phyloP scores from a whole-genome alignment of 2,113 vertebrate genomes.

The Callaeas wilsoni region DNA sequence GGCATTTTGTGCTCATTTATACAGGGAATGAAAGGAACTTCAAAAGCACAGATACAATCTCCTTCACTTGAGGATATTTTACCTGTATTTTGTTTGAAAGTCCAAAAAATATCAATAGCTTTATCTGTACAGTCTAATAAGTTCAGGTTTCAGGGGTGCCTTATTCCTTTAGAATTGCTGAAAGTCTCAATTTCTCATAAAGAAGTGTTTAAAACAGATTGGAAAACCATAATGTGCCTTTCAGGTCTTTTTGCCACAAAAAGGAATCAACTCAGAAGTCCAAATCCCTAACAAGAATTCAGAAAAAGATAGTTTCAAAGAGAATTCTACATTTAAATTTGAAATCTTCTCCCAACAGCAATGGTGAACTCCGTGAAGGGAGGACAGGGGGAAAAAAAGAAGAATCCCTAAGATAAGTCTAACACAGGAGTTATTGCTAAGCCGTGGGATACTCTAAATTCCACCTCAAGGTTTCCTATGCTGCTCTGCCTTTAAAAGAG shows the following conservation, averaged over 20 bases:
- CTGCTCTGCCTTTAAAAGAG: background rate
- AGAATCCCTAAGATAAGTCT: background rate
- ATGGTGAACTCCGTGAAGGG: background rate
- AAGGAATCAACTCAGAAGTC: background rate
- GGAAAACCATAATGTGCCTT: background rate
- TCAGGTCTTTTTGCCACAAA: background rate
- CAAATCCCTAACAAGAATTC: background rate
- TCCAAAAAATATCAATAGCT: background rate
- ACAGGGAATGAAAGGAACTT: background rate
- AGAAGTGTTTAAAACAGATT: background rate
- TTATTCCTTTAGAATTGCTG: background rate
- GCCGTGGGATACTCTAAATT: background rate
- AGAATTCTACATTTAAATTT: background rate
- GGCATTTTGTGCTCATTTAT: background rate
- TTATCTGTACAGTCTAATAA: background rate
- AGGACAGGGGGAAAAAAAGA: rapidly evolving
- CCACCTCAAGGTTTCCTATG: background rate
- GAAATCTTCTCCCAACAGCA: background rate
- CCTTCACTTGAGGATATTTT: background rate
- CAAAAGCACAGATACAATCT: background rate
- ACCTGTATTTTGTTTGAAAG: background rate
- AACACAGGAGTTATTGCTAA: background rate
- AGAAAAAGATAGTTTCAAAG: background rate
- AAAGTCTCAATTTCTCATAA: background rate
- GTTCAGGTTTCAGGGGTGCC: background rate